A percentile compares a stretch with the other conserved stretches of the same genome.
Evolutionary conservation across 2,113 vertebrate species (phyloP).

Genomic region (Rhizomys pruinosus): DNA sequence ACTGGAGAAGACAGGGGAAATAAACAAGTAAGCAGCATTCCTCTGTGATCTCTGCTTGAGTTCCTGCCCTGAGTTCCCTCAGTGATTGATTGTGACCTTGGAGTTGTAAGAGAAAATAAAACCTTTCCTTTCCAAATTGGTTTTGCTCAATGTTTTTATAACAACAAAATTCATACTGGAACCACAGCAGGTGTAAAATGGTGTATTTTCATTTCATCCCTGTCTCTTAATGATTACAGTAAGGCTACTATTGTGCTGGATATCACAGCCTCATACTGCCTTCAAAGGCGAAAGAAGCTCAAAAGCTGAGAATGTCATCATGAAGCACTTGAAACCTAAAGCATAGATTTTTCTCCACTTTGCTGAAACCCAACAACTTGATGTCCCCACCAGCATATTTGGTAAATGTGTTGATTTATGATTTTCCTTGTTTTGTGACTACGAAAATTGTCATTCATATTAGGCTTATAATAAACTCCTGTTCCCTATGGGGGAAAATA

Average conservation of each 20-base stretch:
- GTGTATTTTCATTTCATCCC: neutral
- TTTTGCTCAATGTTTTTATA: too few relatives aligned
- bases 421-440: neutral
- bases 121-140: too few relatives aligned
- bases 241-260: neutral
- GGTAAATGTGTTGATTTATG: neutral
- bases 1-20: too few relatives aligned
- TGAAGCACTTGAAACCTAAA: neutral
- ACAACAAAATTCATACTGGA: too few relatives aligned
- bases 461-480: too few relatives aligned
- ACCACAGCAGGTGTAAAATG: neutral
- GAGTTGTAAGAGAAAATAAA: too few relatives aligned
- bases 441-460: too few relatives aligned
- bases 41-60: too few relatives aligned
- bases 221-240: neutral
- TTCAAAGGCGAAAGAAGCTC: slow-evolving; percentile 2
- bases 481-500: too few relatives aligned
- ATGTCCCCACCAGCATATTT: neutral
- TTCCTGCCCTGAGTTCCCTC: too few relatives aligned
- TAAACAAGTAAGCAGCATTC: too few relatives aligned
- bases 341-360: neutral
- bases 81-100: too few relatives aligned
- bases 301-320: neutral
- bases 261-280: neutral
- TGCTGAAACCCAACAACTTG: neutral